Evolutionary conservation across 2,797 vertebrate genomes (phyloP).

Genomic region (Tolypeutes matacus): DNA sequence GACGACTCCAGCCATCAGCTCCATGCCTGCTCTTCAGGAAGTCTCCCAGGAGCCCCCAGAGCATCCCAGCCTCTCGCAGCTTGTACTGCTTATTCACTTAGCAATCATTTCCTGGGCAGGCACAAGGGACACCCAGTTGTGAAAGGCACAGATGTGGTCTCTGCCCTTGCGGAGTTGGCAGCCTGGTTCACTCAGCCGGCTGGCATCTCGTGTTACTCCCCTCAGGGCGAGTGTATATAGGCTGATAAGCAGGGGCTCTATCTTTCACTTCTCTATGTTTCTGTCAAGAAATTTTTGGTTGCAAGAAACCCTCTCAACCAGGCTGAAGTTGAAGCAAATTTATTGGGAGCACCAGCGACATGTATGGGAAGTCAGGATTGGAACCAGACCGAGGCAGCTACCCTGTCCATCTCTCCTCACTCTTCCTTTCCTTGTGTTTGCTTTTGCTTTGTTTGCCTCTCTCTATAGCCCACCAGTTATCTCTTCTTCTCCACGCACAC

Average conservation of each 20-base stretch:
- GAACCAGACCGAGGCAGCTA: neutral
- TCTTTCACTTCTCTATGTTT: neutral
- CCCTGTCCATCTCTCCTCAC: neutral
- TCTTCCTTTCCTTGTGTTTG: neutral
- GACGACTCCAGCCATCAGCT: neutral
- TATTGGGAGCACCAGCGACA: neutral
- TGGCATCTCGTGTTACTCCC: neutral
- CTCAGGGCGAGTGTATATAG: neutral
- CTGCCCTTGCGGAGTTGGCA: neutral
- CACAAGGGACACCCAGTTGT: neutral
- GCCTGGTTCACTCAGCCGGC: neutral
- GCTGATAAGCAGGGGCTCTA: neutral
- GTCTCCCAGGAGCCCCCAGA: neutral
- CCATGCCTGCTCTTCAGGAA: neutral
- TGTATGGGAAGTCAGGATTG: neutral
- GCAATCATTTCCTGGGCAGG: neutral
- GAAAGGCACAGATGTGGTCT: rapidly evolving
- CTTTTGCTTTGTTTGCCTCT: neutral
- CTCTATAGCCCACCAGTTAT: neutral
- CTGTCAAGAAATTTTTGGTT: neutral
- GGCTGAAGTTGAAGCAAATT: neutral
- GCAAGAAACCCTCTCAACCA: neutral
- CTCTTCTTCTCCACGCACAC: neutral
- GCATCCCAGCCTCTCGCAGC: neutral
- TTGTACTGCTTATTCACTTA: neutral